A percentile compares a stretch with the other conserved stretches of the same genome.
Conservation (phyloP, 2,113 vertebrate genomes). For the Cinclus mexicanus region DNA sequence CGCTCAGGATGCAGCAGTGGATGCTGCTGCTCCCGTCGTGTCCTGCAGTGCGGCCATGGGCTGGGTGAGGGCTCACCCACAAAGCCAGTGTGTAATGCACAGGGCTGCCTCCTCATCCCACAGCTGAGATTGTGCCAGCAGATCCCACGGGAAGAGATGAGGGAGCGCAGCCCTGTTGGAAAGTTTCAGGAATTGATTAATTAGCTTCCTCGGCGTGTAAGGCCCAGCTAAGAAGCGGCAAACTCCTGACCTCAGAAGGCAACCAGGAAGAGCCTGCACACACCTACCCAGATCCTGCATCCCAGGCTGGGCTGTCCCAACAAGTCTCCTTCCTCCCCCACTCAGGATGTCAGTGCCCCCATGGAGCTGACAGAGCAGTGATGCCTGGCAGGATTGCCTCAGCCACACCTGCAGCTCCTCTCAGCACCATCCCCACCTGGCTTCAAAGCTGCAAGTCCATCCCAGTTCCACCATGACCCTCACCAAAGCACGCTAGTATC, state of each 20-base stretch:
- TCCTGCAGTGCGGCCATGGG: not conserved
- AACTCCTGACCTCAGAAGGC: conserved; percentile 45
- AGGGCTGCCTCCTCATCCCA: not conserved
- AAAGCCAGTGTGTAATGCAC: not conserved
- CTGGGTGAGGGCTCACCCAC: not conserved
- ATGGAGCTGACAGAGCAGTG: not conserved
- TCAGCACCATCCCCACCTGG: not conserved
- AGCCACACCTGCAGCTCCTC: not conserved
- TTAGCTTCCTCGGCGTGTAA: not conserved
- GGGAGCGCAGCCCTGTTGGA: not conserved
- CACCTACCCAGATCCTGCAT: not conserved
- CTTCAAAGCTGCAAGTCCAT: not conserved
- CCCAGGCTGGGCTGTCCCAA: conserved; percentile 17
- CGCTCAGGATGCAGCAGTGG: not conserved
- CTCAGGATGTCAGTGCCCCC: not conserved
- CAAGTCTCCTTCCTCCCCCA: conserved; percentile 47
- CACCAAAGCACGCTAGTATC: not conserved
- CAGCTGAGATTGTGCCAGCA: not conserved
- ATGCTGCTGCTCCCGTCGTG: not conserved
- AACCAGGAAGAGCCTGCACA: not conserved
- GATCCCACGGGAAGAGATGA: not conserved
- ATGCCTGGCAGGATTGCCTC: conserved; percentile 5
- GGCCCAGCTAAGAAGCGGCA: not conserved
- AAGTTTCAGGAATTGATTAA: conserved; percentile 54
- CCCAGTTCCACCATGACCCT: not conserved